Evolutionary conservation across 2,113 vertebrate species (phyloP), one percentile per base, ranked within the genome.

Genomic region (Romanogobio albipinnatus): DNA sequence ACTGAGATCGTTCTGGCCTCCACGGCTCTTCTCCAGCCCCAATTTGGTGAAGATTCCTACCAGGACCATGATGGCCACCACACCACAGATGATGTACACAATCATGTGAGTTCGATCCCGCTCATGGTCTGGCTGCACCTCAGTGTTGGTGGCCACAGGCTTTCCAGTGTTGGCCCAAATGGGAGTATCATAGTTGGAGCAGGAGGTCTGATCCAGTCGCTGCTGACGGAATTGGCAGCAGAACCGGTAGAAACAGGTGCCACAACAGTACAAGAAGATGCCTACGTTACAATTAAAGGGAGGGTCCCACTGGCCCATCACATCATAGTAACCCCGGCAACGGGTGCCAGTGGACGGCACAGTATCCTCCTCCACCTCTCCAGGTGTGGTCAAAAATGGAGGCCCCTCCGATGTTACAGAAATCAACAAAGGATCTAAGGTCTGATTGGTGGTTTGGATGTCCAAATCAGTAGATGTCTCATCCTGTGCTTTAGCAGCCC

Each of bases 291-390:
- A 99, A 92, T 97, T 99, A 94, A 99, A 99, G 0, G 98, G 97
- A 0, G 97, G 97, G 89, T 99, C 98, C 98, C 98, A 99, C 86
- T 99, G 98, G 77, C 98, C 98, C 97, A 99, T 99, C 81, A 98
- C 97, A 83, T 99, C 98, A 84, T 98, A 99, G 93, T 99, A 99
- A 39, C 98, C 98, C 80, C 95, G 95, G 92, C 98, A 99, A 87
- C 96, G 95, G 17, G 96, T 97, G 2, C 96, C 97, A 0, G 82
- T 39, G 0, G 92, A 82, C 1, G 90, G 91, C 51, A 70, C 89
- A 1, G 95, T 96, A 76, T 97, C 96, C 3, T 95, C 94, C 10
- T 95, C 94, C 0, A 85, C 85, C 0, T 94, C 92, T 3, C 88
- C 93, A 4, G 92, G 93, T 66, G 90, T 91, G 13, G 94, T 93